Percentiles rank a stretch among this genome's conserved stretches.
Conservation (phyloP, 1,140 invertebrate genomes). For the Agrypnia vestita region DNA sequence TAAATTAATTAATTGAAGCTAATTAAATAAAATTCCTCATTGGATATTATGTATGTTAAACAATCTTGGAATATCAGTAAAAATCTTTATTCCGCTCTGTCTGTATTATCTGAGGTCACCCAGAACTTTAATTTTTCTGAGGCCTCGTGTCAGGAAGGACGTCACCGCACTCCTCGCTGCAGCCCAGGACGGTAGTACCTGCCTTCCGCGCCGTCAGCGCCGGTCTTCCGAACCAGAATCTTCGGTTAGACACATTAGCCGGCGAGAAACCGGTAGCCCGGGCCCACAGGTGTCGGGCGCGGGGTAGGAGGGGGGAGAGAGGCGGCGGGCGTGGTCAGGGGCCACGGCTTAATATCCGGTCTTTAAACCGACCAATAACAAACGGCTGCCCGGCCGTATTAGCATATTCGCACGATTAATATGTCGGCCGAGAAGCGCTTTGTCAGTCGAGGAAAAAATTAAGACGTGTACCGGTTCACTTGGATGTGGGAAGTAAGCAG, state of each 20-base stretch:
- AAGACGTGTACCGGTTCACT: conserved; percentile 39
- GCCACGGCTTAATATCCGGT: conserved; percentile 55
- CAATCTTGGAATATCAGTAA: too few relatives aligned
- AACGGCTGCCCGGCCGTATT: conserved; percentile 39
- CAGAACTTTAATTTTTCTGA: too few relatives aligned
- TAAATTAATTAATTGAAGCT: too few relatives aligned
- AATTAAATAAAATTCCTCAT: too few relatives aligned
- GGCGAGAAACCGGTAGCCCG: conserved; percentile 10
- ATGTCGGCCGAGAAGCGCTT: conserved; percentile 31
- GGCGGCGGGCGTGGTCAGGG: conserved; percentile 50
- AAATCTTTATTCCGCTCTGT: too few relatives aligned
- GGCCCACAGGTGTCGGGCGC: neutral
- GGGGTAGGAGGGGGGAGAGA: conserved; percentile 8
- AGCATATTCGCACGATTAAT: conserved; percentile 60
- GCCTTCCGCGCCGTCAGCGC: neutral
- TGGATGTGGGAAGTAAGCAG: conserved; percentile 18
- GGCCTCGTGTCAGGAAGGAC: neutral
- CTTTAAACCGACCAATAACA: conserved; percentile 54
- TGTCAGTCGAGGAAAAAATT: conserved; percentile 39
- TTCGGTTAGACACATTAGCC: conserved; percentile 1
- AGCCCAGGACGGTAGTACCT: neutral
- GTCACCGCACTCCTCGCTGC: neutral
- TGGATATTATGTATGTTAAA: too few relatives aligned
- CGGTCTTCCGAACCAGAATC: neutral
- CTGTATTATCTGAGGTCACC: too few relatives aligned